These are phyloP conservation scores for Sebastes matsubarae DNA, from an alignment of 2,797 vertebrate genomes.

Conservation along the genomic window DNA sequence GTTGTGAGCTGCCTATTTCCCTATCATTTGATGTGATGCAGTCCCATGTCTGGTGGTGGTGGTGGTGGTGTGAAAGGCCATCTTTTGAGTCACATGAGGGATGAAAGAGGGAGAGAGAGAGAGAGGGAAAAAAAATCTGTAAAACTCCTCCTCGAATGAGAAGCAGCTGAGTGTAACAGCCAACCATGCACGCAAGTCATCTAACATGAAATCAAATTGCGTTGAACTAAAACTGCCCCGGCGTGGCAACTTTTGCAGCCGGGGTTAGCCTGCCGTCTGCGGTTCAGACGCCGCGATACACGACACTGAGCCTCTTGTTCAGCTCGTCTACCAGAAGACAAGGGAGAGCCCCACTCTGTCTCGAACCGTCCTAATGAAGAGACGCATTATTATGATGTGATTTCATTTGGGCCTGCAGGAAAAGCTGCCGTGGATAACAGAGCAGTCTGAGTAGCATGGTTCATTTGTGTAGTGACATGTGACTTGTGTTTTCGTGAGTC, in stretches of 20 bases:
- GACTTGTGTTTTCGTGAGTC: constrained; percentile 85
- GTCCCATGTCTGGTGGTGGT: constrained; percentile 53
- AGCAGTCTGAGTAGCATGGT: constrained; percentile 76
- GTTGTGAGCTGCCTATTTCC: constrained; percentile 22
- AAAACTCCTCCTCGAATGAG: constrained; percentile 66
- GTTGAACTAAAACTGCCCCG: constrained; percentile 70
- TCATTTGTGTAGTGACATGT: constrained; percentile 84
- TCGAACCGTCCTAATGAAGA: constrained; percentile 74
- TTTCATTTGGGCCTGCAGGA: constrained; percentile 75
- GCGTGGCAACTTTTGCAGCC: constrained; percentile 72
- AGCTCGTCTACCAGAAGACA: constrained; percentile 59
- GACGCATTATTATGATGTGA: constrained; percentile 81
- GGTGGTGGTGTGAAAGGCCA: constrained; percentile 55
- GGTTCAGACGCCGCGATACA: constrained; percentile 58
- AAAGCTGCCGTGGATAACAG: constrained; percentile 68
- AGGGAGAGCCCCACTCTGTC: constrained; percentile 68
- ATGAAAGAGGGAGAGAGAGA: constrained; percentile 16
- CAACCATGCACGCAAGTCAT: constrained; percentile 69
- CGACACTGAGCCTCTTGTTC: constrained; percentile 78
- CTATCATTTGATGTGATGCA: constrained; percentile 48
- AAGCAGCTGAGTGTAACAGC: constrained; percentile 69
- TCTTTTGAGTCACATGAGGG: constrained; percentile 54
- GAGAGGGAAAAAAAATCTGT: constrained; percentile 26
- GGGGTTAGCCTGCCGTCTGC: constrained; percentile 46
- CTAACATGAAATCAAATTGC: constrained; percentile 79